phyloP scores from a whole-genome alignment of 2,113 vertebrate genomes.

The Abramis brama region DNA sequence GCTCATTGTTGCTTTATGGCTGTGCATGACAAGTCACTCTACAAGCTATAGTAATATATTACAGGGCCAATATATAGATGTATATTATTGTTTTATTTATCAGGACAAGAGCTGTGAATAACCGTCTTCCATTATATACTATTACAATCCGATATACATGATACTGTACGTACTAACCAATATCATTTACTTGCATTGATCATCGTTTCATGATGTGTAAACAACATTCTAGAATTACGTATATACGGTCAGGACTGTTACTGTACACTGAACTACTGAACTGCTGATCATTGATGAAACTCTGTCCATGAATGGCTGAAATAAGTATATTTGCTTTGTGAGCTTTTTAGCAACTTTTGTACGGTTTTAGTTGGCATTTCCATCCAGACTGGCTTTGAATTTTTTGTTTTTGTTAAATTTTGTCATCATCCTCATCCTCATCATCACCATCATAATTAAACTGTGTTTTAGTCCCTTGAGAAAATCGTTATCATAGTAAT shows the following conservation, averaged over 20 bases:
- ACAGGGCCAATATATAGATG: too few relatives aligned
- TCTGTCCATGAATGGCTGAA: neutral
- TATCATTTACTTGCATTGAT: slow-evolving; percentile 3
- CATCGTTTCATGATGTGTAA: neutral
- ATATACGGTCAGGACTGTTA: neutral
- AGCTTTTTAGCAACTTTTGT: neutral
- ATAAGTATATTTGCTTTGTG: too few relatives aligned
- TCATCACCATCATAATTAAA: neutral
- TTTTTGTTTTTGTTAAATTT: neutral
- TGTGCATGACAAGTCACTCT: too few relatives aligned
- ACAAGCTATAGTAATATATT: too few relatives aligned
- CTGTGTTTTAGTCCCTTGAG: neutral
- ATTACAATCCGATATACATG: neutral
- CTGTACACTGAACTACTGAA: neutral
- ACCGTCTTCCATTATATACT: neutral
- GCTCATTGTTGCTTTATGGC: too few relatives aligned
- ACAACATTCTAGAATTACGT: neutral
- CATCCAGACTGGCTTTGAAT: slow-evolving; percentile 13
- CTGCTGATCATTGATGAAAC: neutral
- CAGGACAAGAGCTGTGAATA: neutral
- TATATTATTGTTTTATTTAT: neutral
- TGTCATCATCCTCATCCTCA: neutral
- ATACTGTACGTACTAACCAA: neutral
- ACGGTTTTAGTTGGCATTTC: slow-evolving; percentile 17
- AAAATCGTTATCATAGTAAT: neutral